These are phyloP conservation scores for Megamerina dolium DNA, from an alignment of 2,888 invertebrate genomes.

Conservation along the genomic window DNA sequence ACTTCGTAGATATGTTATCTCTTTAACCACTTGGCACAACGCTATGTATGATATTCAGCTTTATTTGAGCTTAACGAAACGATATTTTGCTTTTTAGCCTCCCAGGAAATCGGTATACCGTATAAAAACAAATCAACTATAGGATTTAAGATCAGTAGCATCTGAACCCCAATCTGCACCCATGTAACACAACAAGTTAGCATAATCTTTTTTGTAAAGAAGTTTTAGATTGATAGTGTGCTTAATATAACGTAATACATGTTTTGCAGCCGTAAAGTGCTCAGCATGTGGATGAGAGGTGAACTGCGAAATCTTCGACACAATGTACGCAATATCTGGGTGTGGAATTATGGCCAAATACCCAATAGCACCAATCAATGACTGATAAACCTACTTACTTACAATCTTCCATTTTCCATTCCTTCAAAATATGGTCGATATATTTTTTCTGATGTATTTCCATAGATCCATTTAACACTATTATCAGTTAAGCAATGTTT, in stretches of 20 bases:
- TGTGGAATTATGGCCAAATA: constrained; percentile 6
- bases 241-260: constrained; percentile 16
- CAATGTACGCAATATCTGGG: constrained; percentile 19
- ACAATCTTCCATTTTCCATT: no score
- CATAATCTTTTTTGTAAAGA: constrained; percentile 5
- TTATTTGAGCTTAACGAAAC: constrained; percentile 18
- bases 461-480: no score
- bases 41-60: constrained; percentile 23
- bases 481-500: no score
- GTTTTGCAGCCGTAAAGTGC: constrained; percentile 21
- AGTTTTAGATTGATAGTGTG: constrained; percentile 5
- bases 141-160: constrained; percentile 18
- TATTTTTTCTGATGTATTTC: no score
- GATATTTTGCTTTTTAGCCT: constrained; percentile 18
- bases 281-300: constrained; percentile 20
- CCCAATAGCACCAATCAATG: constrained; percentile 4
- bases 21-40: constrained; percentile 17
- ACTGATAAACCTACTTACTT: no score
- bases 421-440: no score
- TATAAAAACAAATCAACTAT: constrained; percentile 15
- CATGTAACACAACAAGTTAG: constrained; percentile 15
- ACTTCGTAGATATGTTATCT: constrained; percentile 14
- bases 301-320: constrained; percentile 16
- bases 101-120: constrained; percentile 17
- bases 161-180: no score